Base-by-base conservation (phyloP, 2,888 invertebrate species). In the Scrobipalpa costella region DNA sequence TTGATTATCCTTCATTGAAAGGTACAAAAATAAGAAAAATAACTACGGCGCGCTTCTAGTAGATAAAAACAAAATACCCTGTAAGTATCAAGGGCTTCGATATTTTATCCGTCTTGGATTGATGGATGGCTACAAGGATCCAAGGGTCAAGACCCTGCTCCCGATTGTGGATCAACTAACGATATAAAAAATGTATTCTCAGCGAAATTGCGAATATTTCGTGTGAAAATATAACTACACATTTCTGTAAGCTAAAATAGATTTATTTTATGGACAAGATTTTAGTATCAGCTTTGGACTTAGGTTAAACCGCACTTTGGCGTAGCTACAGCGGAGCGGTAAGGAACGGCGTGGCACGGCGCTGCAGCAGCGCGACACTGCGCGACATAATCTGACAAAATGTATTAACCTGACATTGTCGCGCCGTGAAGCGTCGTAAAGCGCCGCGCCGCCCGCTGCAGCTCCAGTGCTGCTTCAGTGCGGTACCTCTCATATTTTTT, bases 41-140 rank as follows among this genome's bases (percentile, higher is more conserved):
- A 27, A 27, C 27, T 27, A 27, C 5, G 27, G 5, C 5, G 27
- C 5, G 2, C 27, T n/a, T n/a, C 44, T n/a, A 44, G 44, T 44
- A 44, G 44, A 44, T 44, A 44, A 44, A 44, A 44, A 44, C 44
- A 44, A 44, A 44, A 44, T 44, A 44, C 44, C 44, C 44, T 44
- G n/a, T 44, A 44, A 44, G 44, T 44, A 44, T 6, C 44, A 44
- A 44, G 15, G n/a, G 44, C 44, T n/a, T 44, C 44, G n/a, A 15
- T 15, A 44, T 15, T n/a, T n/a, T 44, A 44, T 44, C 44, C 44
- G 15, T 44, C 27, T 27, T 3, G 27, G 44, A 44, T 44, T 44
- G 44, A 44, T 44, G 44, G 44, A 44, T 44, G 15, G 44, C 44
- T 44, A 15, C 44, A 44, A 44, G n/a, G 15, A 44, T 44, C 44